Percentiles rank a stretch among this genome's conserved stretches.
phyloP scores from a whole-genome alignment of 2,888 invertebrate species.

The Mongoloraphidia duomilia region DNA sequence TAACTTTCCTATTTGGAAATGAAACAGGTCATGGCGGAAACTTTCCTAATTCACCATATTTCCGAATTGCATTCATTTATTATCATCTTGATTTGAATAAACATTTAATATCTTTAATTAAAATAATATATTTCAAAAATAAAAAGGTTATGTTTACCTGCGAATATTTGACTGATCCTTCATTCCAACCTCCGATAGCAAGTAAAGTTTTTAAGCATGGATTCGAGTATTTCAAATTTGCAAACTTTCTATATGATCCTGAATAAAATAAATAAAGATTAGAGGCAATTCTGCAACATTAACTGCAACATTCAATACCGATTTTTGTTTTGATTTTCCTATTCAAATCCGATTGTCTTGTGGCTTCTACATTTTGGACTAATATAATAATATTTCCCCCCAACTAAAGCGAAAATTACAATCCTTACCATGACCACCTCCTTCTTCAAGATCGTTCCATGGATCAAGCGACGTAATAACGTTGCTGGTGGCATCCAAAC shows the following conservation, averaged over 20 bases:
- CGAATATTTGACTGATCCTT: constrained; percentile 32
- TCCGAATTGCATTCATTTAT: too few relatives aligned
- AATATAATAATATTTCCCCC: constrained; percentile 10
- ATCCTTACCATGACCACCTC: constrained; percentile 12
- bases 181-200: constrained; percentile 36
- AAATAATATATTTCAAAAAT: too few relatives aligned
- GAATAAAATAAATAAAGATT: constrained; percentile 1
- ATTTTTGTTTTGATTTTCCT: too few relatives aligned
- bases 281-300: too few relatives aligned
- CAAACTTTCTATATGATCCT: constrained; percentile 26
- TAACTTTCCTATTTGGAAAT: too few relatives aligned
- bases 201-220: constrained; percentile 30
- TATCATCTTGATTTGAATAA: too few relatives aligned
- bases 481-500: constrained; percentile 29
- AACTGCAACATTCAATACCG: too few relatives aligned
- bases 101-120: too few relatives aligned
- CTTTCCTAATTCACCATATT: too few relatives aligned
- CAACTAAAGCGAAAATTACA: too few relatives aligned
- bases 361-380: constrained; percentile 1
- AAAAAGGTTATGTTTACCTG: constrained; percentile 17
- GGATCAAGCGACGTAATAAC: constrained; percentile 30
- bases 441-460: constrained; percentile 24
- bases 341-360: too few relatives aligned
- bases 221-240: constrained; percentile 27
- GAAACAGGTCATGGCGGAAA: too few relatives aligned